phyloP scores from a whole-genome alignment of 2,888 invertebrate species.

The Drosophila histrio region DNA sequence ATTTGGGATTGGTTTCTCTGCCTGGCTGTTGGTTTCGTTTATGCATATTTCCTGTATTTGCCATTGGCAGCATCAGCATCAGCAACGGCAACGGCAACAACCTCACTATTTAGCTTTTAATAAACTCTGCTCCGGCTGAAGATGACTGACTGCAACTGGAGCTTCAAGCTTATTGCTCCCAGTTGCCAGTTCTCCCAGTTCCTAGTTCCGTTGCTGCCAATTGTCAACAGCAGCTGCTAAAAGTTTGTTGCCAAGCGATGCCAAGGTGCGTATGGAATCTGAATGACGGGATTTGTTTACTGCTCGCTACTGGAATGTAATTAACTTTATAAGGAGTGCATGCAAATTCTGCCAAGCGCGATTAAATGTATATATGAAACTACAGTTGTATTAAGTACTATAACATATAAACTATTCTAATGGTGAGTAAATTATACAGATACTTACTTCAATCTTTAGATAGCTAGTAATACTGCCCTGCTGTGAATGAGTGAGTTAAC shows the following conservation, averaged over 20 bases:
- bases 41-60: conserved; percentile 68
- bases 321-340: conserved; percentile 64
- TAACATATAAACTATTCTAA: neutral
- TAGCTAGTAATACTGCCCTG: no score
- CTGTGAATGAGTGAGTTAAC: no score
- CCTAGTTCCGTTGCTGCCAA: conserved; percentile 26
- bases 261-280: conserved; percentile 48
- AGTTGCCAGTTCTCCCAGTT: conserved; percentile 18
- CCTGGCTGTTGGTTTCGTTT: conserved; percentile 37
- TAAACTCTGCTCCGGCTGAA: conserved; percentile 56
- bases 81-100: conserved; percentile 35
- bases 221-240: conserved; percentile 59
- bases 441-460: neutral
- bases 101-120: conserved; percentile 70
- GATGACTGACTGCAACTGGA: conserved; percentile 29
- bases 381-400: conserved; percentile 1
- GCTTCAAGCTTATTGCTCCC: neutral
- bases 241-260: conserved; percentile 52
- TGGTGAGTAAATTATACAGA: neutral
- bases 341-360: conserved; percentile 35
- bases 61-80: conserved; percentile 51
- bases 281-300: conserved; percentile 41
- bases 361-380: conserved; percentile 21
- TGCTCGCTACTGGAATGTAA: conserved; percentile 56
- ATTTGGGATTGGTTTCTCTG: conserved; percentile 5